A percentile compares a stretch with the other conserved stretches of the same genome.
These are phyloP conservation scores for Bilobella aurantiaca DNA, from an alignment of 1,140 invertebrate genomes.

Conservation along the genomic window DNA sequence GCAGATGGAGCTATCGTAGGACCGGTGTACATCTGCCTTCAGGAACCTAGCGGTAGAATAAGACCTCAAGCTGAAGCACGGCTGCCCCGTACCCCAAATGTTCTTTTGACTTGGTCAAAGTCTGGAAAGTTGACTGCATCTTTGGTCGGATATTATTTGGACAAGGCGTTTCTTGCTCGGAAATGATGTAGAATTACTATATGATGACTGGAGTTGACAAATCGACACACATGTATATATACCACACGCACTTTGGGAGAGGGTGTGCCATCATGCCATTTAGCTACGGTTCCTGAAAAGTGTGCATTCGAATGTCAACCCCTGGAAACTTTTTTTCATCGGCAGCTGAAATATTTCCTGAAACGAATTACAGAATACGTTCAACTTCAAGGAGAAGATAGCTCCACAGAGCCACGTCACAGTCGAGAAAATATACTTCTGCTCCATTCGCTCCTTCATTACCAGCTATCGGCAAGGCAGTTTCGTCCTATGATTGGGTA, in stretches of 20 bases:
- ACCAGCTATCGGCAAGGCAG: too few relatives aligned
- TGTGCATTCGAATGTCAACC: not conserved
- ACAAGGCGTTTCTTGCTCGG: not conserved
- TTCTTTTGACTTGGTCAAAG: not conserved
- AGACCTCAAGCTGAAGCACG: not conserved
- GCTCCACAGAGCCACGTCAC: too few relatives aligned
- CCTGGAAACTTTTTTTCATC: not conserved
- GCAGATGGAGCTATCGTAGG: not conserved
- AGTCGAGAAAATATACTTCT: too few relatives aligned
- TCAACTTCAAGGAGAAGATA: too few relatives aligned
- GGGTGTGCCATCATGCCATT: not conserved
- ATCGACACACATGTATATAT: not conserved
- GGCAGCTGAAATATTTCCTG: not conserved
- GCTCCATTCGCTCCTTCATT: too few relatives aligned
- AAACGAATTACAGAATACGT: too few relatives aligned
- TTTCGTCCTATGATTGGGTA: too few relatives aligned
- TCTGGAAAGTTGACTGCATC: not conserved
- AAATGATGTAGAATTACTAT: not conserved
- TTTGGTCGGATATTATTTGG: not conserved
- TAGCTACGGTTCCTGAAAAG: not conserved
- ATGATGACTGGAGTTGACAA: not conserved
- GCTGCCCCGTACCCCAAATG: not conserved
- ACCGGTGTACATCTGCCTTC: not conserved
- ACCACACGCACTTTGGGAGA: not conserved
- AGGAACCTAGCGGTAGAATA: not conserved